Percentiles rank a stretch among this genome's conserved stretches.
Conservation (phyloP, 2,888 invertebrate species). For the Pocota personata region DNA sequence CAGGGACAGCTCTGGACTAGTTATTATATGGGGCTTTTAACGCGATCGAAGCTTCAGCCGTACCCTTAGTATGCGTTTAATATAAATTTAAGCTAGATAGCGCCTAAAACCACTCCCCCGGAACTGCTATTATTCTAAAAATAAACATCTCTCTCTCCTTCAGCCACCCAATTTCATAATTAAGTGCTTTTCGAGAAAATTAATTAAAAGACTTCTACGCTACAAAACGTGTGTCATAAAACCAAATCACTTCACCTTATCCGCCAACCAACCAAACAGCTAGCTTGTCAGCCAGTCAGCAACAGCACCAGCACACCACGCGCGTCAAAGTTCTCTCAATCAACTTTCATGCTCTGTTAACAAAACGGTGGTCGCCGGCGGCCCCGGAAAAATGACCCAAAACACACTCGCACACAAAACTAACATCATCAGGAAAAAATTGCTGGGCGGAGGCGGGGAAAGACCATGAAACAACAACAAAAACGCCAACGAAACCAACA, state of each 20-base stretch:
- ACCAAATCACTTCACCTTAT: conserved; percentile 31
- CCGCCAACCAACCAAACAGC: background rate
- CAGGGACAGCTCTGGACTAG: too few relatives aligned
- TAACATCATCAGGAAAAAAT: background rate
- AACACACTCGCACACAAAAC: conserved; percentile 15
- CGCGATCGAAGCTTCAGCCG: too few relatives aligned
- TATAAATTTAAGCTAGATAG: background rate
- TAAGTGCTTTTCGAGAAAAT: conserved; percentile 51
- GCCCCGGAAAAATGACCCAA: conserved; percentile 40
- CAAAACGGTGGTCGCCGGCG: conserved; percentile 18
- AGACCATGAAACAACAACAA: background rate
- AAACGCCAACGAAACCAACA: too few relatives aligned
- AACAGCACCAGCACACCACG: background rate
- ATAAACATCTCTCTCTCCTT: background rate
- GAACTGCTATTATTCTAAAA: background rate
- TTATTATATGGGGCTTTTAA: too few relatives aligned
- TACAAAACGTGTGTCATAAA: conserved; percentile 33
- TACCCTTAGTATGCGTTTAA: too few relatives aligned
- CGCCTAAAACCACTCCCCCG: background rate
- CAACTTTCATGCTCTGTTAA: conserved; percentile 56
- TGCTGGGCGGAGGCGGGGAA: background rate
- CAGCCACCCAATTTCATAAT: conserved; percentile 20
- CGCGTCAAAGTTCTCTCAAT: conserved; percentile 22
- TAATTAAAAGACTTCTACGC: conserved; percentile 32
- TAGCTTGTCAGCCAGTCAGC: background rate